Conservation (phyloP, 2,888 invertebrate genomes). For the Torymus aiolomorphi region DNA sequence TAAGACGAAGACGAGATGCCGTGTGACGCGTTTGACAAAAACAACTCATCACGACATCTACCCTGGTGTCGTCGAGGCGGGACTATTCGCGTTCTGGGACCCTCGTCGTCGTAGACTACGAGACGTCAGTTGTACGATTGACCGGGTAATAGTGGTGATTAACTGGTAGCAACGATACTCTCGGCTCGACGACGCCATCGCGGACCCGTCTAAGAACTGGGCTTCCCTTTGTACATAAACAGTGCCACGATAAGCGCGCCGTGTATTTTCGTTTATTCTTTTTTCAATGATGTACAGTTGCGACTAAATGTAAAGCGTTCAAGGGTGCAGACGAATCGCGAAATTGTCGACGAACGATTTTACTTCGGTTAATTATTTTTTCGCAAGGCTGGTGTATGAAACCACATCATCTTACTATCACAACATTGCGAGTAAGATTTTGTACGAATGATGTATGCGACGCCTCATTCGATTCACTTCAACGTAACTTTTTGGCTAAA, state of each 20-base stretch:
- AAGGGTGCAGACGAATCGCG: neutral
- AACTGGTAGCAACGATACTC: neutral
- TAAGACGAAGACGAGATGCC: conserved; percentile 62
- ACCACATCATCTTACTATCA: no score
- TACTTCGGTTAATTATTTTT: no score
- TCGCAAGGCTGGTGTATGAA: no score
- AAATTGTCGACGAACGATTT: conserved; percentile 7
- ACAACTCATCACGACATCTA: conserved; percentile 38
- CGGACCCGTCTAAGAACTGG: conserved; percentile 14
- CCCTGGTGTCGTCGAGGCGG: conserved; percentile 13
- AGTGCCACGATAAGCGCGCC: conserved; percentile 23
- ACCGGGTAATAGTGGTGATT: no score
- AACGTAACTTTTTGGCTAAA: no score
- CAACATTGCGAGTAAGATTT: no score
- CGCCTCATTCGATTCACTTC: no score
- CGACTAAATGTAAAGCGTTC: neutral
- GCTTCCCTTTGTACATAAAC: conserved; percentile 36
- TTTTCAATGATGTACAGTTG: conserved; percentile 28
- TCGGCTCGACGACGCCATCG: conserved; percentile 10
- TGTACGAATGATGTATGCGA: no score
- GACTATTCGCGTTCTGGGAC: neutral
- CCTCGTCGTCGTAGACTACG: no score
- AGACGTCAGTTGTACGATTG: no score
- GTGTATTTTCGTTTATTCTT: conserved; percentile 1
- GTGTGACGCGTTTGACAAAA: conserved; percentile 19